Evolutionary conservation across 2,797 vertebrate species (phyloP).

Genomic region (Ptychobarbus kaznakovi): DNA sequence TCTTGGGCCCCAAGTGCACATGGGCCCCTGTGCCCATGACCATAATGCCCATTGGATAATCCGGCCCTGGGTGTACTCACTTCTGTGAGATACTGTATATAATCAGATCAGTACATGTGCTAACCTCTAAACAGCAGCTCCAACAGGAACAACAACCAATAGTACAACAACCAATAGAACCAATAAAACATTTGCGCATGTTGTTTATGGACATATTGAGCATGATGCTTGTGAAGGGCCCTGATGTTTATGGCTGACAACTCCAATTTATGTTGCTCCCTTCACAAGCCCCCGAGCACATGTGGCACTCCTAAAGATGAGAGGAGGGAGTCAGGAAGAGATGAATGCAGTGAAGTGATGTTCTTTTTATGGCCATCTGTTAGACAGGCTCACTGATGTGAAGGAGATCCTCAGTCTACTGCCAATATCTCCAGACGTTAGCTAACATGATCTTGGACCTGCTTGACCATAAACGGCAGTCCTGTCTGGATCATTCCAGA

Average conservation of each 20-base stretch:
- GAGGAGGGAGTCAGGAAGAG: conserved; percentile 13
- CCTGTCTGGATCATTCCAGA: neutral
- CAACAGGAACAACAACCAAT: conserved; percentile 11
- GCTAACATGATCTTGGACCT: conserved; percentile 17
- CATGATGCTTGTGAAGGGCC: conserved; percentile 18
- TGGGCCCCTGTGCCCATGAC: too few species aligned
- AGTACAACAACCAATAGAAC: conserved; percentile 28
- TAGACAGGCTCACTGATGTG: conserved; percentile 11
- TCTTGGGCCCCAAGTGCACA: too few species aligned
- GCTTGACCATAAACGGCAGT: conserved; percentile 3
- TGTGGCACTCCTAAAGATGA: conserved; percentile 44
- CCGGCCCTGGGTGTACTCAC: too few species aligned
- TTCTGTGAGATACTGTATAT: neutral
- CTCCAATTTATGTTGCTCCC: conserved; percentile 39
- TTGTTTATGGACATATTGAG: conserved; percentile 41
- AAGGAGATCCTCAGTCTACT: conserved; percentile 3
- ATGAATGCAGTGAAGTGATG: conserved; percentile 36
- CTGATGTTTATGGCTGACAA: conserved; percentile 31
- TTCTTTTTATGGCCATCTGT: conserved; percentile 45
- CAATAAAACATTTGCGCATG: neutral
- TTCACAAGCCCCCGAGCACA: conserved; percentile 32
- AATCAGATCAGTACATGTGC: neutral
- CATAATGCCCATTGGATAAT: too few species aligned
- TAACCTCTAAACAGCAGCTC: neutral
- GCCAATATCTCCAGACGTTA: conserved; percentile 20